These are phyloP conservation scores for Tragelaphus scriptus DNA, from an alignment of 2,113 vertebrate genomes.

Conservation along the genomic window DNA sequence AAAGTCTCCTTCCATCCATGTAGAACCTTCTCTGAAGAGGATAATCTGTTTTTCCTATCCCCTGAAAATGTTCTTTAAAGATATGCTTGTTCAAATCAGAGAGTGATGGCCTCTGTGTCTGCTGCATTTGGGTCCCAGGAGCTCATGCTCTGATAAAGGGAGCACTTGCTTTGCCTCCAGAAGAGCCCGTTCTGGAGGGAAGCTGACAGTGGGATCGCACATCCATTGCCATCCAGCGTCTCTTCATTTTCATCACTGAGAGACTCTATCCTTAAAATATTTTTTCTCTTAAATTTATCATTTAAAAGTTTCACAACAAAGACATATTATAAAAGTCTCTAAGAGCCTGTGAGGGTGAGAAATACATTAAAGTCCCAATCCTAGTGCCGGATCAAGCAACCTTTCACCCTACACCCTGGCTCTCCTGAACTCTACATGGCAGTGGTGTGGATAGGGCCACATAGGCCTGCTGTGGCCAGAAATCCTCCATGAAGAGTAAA, in stretches of 20 bases:
- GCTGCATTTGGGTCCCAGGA: background rate
- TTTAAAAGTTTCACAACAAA: conserved; percentile 52
- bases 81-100: background rate
- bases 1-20: background rate
- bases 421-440: accelerated
- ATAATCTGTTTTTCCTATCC: background rate
- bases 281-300: conserved; percentile 64
- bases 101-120: background rate
- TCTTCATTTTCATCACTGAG: background rate
- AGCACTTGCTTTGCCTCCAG: background rate
- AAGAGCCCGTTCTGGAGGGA: background rate
- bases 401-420: background rate
- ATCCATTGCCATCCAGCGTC: background rate
- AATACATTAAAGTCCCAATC: background rate
- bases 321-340: conserved; percentile 72
- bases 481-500: too few species aligned
- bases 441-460: background rate
- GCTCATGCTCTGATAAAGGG: accelerated
- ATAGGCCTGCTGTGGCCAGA: background rate
- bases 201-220: background rate
- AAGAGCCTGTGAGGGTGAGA: conserved; percentile 59
- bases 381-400: background rate
- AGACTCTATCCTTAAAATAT: conserved; percentile 66
- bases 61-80: background rate
- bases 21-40: background rate